These are phyloP conservation scores for Sepioteuthis lessoniana DNA, from an alignment of 2,888 invertebrate genomes.

Conservation along the genomic window DNA sequence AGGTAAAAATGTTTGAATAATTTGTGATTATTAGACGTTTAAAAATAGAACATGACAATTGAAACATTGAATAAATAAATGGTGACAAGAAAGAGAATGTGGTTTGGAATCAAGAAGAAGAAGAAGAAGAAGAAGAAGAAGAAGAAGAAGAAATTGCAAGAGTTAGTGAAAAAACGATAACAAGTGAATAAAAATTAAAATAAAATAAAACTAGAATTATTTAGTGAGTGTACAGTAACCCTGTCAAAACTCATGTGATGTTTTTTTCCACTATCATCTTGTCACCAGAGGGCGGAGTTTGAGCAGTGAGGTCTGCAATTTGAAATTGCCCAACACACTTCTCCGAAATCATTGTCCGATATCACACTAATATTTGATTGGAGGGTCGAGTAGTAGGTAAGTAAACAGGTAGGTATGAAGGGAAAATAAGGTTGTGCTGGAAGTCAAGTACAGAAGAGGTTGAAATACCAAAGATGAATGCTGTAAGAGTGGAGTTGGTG, in stretches of 20 bases:
- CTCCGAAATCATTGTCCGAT: background rate
- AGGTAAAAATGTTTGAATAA: background rate
- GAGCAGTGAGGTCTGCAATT: background rate
- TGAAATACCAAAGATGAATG: background rate
- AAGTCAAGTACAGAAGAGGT: background rate
- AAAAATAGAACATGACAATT: background rate
- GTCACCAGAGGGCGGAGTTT: background rate
- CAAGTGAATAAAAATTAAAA: no score
- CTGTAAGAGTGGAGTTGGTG: background rate
- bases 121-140: constrained; percentile 14
- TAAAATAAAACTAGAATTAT: no score
- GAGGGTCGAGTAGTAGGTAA: background rate
- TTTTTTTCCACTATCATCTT: background rate
- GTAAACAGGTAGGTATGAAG: background rate
- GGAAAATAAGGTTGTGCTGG: background rate
- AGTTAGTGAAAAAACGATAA: background rate
- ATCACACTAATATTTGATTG: background rate
- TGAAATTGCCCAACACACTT: background rate
- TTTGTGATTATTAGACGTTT: background rate
- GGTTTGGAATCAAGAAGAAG: background rate
- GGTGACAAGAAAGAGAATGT: background rate
- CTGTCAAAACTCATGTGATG: no score
- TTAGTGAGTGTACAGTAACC: no score
- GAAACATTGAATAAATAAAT: background rate
- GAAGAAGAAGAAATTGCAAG: background rate